Percentiles rank a stretch among this genome's conserved stretches.
Evolutionary conservation across 2,888 invertebrate genomes (phyloP).

Genomic region (Mamestra brassicae): DNA sequence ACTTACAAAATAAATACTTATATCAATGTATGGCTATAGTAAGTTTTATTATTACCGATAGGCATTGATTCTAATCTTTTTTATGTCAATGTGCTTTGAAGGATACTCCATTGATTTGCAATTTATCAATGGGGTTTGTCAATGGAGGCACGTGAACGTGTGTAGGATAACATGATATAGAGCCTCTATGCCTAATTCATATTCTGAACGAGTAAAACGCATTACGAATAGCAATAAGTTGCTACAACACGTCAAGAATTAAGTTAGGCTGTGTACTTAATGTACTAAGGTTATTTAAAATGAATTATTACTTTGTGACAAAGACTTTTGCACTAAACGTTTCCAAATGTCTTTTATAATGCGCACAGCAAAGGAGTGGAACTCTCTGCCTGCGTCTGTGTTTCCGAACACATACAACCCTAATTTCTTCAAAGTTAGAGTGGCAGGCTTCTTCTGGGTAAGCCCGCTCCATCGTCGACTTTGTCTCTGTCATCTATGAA

Average conservation of each 20-base stretch:
- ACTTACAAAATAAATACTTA: not conserved
- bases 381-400: too few species aligned
- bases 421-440: too few species aligned
- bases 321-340: not conserved
- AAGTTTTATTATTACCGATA: not conserved
- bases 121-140: slow-evolving; percentile 57
- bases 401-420: too few species aligned
- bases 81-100: slow-evolving; percentile 37
- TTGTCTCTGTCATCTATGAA: too few species aligned
- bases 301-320: slow-evolving; percentile 4
- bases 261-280: slow-evolving; percentile 23
- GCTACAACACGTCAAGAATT: slow-evolving; percentile 31
- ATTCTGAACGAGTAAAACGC: slow-evolving; percentile 40
- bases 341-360: too few species aligned
- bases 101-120: slow-evolving; percentile 42
- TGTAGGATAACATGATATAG: slow-evolving; percentile 38
- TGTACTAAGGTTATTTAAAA: slow-evolving; percentile 6
- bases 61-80: slow-evolving; percentile 3
- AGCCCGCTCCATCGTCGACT: too few species aligned
- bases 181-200: slow-evolving; percentile 29
- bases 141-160: slow-evolving; percentile 46
- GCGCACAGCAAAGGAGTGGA: too few species aligned
- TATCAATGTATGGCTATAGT: not conserved
- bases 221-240: slow-evolving; percentile 46
- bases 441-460: too few species aligned